Percentiles rank a stretch among this genome's conserved stretches.
Conservation (phyloP, 2,113 vertebrate genomes). For the Nycticebus coucang region DNA sequence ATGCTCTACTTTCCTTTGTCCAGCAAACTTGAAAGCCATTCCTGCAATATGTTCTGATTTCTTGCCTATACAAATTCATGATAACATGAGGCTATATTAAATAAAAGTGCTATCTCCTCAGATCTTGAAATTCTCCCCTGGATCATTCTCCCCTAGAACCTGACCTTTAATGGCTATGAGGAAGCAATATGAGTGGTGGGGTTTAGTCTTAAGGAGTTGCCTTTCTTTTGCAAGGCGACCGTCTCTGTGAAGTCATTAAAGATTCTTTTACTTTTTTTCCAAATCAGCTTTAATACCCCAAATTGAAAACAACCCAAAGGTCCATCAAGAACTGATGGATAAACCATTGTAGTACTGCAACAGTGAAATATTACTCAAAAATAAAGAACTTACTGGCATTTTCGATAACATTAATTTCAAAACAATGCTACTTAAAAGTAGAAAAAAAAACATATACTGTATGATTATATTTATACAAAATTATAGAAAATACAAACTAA, state of each 20-base stretch:
- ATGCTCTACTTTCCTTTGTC: neutral
- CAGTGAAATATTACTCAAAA: neutral
- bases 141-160: neutral
- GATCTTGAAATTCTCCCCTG: neutral
- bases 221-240: neutral
- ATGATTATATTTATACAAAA: neutral
- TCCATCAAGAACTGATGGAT: neutral
- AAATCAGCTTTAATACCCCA: conserved; percentile 16
- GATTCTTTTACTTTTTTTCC: neutral
- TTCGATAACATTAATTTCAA: neutral
- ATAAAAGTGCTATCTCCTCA: neutral
- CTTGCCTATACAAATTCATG: neutral
- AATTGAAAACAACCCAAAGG: neutral
- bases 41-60: conserved; percentile 1
- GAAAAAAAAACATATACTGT: neutral
- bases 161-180: neutral
- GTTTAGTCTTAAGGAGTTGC: neutral
- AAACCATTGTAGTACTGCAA: neutral
- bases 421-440: neutral
- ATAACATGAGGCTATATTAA: neutral
- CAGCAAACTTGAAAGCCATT: conserved; percentile 18
- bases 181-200: neutral
- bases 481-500: neutral
- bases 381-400: neutral
- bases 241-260: neutral